phyloP scores from a whole-genome alignment of 2,888 invertebrate species.

The Lumbricus terrestris region DNA sequence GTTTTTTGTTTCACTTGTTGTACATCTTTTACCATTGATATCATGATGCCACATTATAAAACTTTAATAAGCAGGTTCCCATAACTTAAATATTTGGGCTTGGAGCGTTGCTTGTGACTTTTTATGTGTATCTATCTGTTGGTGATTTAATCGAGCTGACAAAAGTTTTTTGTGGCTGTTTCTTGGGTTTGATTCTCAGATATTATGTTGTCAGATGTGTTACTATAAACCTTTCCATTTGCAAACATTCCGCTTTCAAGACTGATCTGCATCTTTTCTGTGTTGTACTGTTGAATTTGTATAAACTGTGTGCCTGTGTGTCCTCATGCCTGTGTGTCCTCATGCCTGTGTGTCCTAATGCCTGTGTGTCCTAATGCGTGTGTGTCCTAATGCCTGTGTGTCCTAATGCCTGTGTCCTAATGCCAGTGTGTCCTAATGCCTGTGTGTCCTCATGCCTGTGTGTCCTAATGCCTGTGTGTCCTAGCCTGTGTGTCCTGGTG shows the following conservation, averaged over 20 bases:
- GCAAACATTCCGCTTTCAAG: not conserved
- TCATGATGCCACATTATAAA: not conserved
- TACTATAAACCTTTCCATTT: not conserved
- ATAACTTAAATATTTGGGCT: not conserved
- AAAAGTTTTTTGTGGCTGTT: not conserved
- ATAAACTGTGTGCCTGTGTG: not conserved
- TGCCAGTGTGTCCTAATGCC: too few species aligned
- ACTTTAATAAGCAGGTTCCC: not conserved
- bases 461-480: too few species aligned
- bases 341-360: too few species aligned
- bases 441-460: too few species aligned
- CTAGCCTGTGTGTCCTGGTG: too few species aligned
- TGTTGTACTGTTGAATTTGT: not conserved
- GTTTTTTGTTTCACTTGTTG: not conserved
- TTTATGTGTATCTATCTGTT: not conserved
- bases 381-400: too few species aligned
- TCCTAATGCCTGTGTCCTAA: too few species aligned
- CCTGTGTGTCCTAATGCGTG: too few species aligned
- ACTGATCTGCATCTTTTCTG: not conserved
- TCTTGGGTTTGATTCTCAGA: not conserved
- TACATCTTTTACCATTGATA: not conserved
- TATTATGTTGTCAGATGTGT: too few species aligned
- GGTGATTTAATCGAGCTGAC: not conserved
- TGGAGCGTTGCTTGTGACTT: not conserved
- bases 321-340: not conserved